Evolutionary conservation across 2,797 vertebrate genomes (phyloP).

Genomic region (Bufotes viridis): DNA sequence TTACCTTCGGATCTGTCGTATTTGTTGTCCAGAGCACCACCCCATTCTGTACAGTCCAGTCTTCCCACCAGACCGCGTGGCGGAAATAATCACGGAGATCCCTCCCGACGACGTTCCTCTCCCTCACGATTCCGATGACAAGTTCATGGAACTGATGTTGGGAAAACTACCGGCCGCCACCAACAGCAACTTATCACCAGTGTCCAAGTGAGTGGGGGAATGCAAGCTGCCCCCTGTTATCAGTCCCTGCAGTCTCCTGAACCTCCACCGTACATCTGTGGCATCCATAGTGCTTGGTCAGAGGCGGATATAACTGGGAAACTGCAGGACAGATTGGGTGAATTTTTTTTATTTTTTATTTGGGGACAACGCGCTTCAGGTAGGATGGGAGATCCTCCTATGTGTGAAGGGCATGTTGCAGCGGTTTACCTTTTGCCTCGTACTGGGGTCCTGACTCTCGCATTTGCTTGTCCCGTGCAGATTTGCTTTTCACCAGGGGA

Average conservation of each 20-base stretch:
- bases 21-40: constrained; percentile 30
- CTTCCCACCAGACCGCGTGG: constrained; percentile 70
- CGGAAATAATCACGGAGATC: constrained; percentile 71
- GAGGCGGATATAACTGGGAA: background rate
- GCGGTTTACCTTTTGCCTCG: too few relatives aligned
- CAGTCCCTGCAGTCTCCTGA: background rate
- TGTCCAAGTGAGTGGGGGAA: constrained; percentile 73
- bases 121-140: constrained; percentile 71
- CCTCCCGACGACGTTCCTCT: constrained; percentile 73
- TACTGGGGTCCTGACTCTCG: background rate
- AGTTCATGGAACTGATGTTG: constrained; percentile 78
- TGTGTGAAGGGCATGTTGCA: too few relatives aligned
- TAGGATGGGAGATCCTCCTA: too few relatives aligned
- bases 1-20: background rate
- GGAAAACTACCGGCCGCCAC: constrained; percentile 72
- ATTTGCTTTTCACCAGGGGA: constrained; percentile 73
- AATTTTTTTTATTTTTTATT: too few relatives aligned
- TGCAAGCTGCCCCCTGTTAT: background rate
- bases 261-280: too few relatives aligned
- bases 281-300: too few relatives aligned
- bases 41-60: constrained; percentile 51
- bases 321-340: too few relatives aligned
- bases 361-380: too few relatives aligned
- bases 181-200: constrained; percentile 65
- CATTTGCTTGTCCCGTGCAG: constrained; percentile 62